Evolutionary conservation across 2,797 vertebrate species (phyloP).

Genomic region (Carcharodon carcharias): DNA sequence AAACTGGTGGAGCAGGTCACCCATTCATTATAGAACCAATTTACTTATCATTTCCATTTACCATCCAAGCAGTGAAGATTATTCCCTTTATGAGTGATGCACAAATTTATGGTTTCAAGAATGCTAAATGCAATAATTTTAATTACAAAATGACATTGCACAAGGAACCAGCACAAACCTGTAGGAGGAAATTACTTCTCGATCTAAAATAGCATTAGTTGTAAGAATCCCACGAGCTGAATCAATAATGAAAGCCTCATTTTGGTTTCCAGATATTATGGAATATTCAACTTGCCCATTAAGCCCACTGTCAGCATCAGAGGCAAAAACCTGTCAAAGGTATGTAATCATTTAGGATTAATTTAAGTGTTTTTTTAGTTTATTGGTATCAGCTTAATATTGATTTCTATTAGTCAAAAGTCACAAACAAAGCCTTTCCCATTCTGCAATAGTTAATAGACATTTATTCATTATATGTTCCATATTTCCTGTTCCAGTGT

Average conservation of each 20-base stretch:
- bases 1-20: neutral
- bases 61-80: neutral
- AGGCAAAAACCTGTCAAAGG: conserved; percentile 70
- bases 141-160: neutral
- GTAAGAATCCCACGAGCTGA: conserved; percentile 66
- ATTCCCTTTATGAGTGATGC: neutral
- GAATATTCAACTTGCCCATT: conserved; percentile 76
- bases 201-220: conserved; percentile 67
- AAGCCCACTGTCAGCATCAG: conserved; percentile 70
- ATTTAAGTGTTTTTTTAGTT: neutral
- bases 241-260: conserved; percentile 69
- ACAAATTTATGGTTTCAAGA: neutral
- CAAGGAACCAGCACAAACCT: conserved; percentile 59
- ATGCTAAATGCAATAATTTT: neutral
- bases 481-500: neutral
- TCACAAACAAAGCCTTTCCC: neutral
- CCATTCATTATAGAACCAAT: neutral
- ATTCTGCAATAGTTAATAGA: neutral
- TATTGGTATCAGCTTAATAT: neutral
- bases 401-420: neutral
- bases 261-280: conserved; percentile 75
- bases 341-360: neutral
- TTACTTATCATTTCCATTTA: neutral
- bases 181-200: conserved; percentile 69
- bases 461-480: neutral